A percentile compares a stretch with the other conserved stretches of the same genome.
Conservation (phyloP, 2,113 vertebrate species). For the Phaethon lepturus region DNA sequence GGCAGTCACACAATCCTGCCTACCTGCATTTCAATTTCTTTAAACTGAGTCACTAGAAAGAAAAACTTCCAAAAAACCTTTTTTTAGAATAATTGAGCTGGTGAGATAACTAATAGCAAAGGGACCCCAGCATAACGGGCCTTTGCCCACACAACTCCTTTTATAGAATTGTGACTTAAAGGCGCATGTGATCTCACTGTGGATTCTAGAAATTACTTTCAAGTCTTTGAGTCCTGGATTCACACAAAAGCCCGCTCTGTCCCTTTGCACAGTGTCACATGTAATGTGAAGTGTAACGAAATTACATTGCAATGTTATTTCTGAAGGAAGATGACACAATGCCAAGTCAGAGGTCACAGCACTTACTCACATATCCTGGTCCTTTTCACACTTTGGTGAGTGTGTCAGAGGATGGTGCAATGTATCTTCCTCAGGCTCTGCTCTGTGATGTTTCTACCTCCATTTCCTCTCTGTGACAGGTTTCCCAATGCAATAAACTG, state of each 20-base stretch:
- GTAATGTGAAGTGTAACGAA: neutral
- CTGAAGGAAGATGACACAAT: neutral
- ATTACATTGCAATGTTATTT: neutral
- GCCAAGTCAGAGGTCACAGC: neutral
- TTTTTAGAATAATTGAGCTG: neutral
- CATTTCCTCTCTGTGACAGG: neutral
- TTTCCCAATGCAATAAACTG: neutral
- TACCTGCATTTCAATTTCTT: neutral
- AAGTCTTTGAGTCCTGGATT: neutral
- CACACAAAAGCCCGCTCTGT: neutral
- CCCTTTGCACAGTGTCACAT: neutral
- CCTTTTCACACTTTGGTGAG: neutral
- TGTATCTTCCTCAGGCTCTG: neutral
- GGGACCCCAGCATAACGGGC: neutral
- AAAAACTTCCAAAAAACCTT: neutral
- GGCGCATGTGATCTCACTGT: fast-evolving
- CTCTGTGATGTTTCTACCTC: neutral
- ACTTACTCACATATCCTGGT: fast-evolving
- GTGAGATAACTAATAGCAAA: neutral
- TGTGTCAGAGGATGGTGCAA: neutral
- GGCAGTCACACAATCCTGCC: neutral
- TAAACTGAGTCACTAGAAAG: neutral
- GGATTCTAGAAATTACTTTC: neutral
- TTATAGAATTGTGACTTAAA: neutral
- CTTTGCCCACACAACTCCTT: neutral